Percentiles rank a stretch among this genome's conserved stretches.
Conservation (phyloP, 2,888 invertebrate species). For the Cerastis leucographa region DNA sequence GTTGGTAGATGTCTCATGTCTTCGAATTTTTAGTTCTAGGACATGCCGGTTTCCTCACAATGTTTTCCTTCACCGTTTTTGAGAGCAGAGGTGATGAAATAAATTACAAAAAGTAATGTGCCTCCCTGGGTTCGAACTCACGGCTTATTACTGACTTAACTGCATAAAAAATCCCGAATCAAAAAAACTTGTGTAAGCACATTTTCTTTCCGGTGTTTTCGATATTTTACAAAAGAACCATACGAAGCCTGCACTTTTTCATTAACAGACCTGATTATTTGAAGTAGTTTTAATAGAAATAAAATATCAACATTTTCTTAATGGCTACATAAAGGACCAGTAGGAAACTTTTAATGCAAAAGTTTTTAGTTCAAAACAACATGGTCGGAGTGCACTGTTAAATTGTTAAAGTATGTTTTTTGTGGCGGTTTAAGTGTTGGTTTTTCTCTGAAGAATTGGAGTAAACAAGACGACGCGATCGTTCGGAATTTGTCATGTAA, state of each 20-base stretch:
- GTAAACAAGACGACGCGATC: slow-evolving; percentile 19
- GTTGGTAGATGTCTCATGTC: too few relatives aligned
- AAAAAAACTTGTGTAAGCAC: neutral
- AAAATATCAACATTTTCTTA: slow-evolving; percentile 60
- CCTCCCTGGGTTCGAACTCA: too few relatives aligned
- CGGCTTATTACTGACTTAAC: neutral
- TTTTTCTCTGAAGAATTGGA: slow-evolving; percentile 45
- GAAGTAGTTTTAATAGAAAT: slow-evolving; percentile 51
- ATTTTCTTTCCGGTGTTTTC: neutral
- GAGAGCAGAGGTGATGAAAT: too few relatives aligned
- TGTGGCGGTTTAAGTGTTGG: slow-evolving; percentile 36
- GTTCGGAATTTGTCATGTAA: slow-evolving; percentile 27
- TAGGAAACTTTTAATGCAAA: slow-evolving; percentile 82
- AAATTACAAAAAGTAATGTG: too few relatives aligned
- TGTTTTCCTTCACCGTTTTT: too few relatives aligned
- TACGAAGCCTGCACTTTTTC: slow-evolving; percentile 16
- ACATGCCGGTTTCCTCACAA: too few relatives aligned
- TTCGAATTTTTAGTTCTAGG: too few relatives aligned
- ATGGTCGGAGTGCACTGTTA: slow-evolving; percentile 78
- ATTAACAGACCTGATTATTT: slow-evolving; percentile 26
- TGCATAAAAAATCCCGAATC: neutral
- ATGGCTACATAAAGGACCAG: slow-evolving; percentile 60
- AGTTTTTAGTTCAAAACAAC: slow-evolving; percentile 82
- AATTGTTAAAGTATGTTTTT: slow-evolving; percentile 75
- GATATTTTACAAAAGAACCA: slow-evolving; percentile 7